Base-by-base conservation (phyloP, 2,113 vertebrate genomes). In the Gnathonemus echidnorhynchus region DNA sequence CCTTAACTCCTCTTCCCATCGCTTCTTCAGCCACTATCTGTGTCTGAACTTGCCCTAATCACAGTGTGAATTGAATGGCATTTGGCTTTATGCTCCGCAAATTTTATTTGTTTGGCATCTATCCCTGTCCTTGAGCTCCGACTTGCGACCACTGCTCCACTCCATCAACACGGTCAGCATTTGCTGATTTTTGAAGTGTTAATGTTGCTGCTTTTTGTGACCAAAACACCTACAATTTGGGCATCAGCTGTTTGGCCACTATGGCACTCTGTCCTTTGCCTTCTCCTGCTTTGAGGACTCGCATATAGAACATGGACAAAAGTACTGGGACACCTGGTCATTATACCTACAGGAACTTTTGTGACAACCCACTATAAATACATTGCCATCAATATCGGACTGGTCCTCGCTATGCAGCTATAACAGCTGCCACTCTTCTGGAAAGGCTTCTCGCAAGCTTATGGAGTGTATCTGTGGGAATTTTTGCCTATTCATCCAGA, bases 31-130 rank as follows among this genome's bases (percentile, higher is more conserved):
- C 15, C 31, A 13, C 35, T 17, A 77, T 77, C 70, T 80, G 35
- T 80, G 74, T 42, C 74, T 80, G 74, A 80, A 80, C 74, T 80
- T 80, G 74, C 35, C 74, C 74, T 80, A 80, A 80, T 80, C 74
- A 80, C 2, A 42, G 31, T 42, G 11, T 19, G 6, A 1, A 42
- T 80, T 35, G 31, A 42, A 19, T 42, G 74, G 35, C 15, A 80
- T 42, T 35, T 80, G 2, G 31, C 35, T 77, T 77, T 77, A 35
- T n/a, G 3, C 35, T 17, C 70, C 5, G 0, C 15, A 27, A 66
- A 70, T 70, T 27, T 66, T 27, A n/a, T 66, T 66, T 70, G 3
- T 70, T 31, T 70, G 2, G n/a, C 35, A 19, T 80, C 35, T 15
- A 42, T 77, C 17, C 5, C 35, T 42, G 35, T 39, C 31, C 35